Evolutionary conservation across 2,113 vertebrate species (phyloP), one percentile per base, ranked within the genome.

Genomic region (Phoxinus phoxinus): DNA sequence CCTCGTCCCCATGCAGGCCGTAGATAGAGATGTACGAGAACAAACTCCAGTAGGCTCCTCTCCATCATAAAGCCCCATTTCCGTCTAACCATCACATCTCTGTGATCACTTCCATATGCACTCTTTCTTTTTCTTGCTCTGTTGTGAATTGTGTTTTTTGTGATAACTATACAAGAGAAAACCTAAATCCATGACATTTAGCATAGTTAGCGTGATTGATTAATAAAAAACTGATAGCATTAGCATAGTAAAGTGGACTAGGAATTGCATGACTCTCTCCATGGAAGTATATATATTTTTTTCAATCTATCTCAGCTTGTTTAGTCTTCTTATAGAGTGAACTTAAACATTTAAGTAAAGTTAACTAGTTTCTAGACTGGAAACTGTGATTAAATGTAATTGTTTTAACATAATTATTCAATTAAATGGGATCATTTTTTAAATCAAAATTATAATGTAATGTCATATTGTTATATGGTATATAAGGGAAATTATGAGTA

Each of bases 41-140:
- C 79, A 81, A 81, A 81, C 80, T 82, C 80, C 46, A 17, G 61
- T 48, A 51, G 61, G 63, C 19, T 69, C 80, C 80, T 69, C 80
- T 82, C 44, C 44, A 82, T 82, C 63, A 67, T 82, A 82, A 82
- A 82, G 80, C 80, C 80, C 63, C 63, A 82, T 63, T 82, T 82
- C 80, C 80, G 61, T 82, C 80, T 82, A 67, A 69, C 80, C 59
- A 81, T 81, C 78, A 81, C 37, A 81, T 82, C 44, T 51, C 63
- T 82, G n/a, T 82, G 80, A 82, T 82, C 80, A 82, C 48, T 82
- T 82, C 80, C 80, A 82, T 69, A 82, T 82, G 80, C 44, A 15
- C 25, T 63, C 58, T 12, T 15, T 53, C 74, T 77, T 56, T 63
- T 27, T 48, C 41, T 48, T 30, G 37, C 37, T 81, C 7, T 81